Base-by-base conservation (phyloP, 2,797 vertebrate species). In the Amphiprion clarkii region DNA sequence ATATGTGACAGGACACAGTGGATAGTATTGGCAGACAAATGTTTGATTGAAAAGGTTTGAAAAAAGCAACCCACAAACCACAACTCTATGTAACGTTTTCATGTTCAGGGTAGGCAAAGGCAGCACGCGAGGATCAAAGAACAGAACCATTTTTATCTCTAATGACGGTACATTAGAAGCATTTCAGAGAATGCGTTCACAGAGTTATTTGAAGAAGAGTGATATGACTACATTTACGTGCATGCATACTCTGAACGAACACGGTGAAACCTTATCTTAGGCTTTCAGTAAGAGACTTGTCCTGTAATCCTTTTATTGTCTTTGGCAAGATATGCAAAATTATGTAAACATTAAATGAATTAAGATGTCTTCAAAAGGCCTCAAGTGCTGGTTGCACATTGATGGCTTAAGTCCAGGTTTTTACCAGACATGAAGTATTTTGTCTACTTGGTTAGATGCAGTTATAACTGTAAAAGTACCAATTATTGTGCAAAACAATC, bases 41-140 rank as follows among this genome's bases (percentile, higher is more conserved):
- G 66, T 85, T 89, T 74, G 84, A 90, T 76, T 81, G 67, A 83
- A 67, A 77, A 65, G 59, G 65, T 82, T 82, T 17, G 39, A 59
- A 81, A 85, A 82, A 74, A 81, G 9, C 7, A 81, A 65, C 23
- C 80, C 85, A 80, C 66, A 80, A 49, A 49, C 48, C 48, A n/a
- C 69, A 54, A 71, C 71, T 67, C 64, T 68, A 21, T 67, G 59
- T 63, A 66, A 71, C 63, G 55, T 79, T 76, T 83, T 84, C 46
- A 83, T 82, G 69, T 59, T 85, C 57, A 62, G 42, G 55, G 31
- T 67, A 85, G 74, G 19, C 48, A n/a, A n/a, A 8, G 19, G 65
- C 23, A 33, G 29, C 64, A 48, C 57, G 49, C 67, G 51, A 70
- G 6, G 16, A 74, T 76, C 40, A 54, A n/a, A 74, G 33, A 3